These are phyloP conservation scores for Pelodytes ibericus DNA, from an alignment of 2,797 vertebrate genomes.

Conservation along the genomic window DNA sequence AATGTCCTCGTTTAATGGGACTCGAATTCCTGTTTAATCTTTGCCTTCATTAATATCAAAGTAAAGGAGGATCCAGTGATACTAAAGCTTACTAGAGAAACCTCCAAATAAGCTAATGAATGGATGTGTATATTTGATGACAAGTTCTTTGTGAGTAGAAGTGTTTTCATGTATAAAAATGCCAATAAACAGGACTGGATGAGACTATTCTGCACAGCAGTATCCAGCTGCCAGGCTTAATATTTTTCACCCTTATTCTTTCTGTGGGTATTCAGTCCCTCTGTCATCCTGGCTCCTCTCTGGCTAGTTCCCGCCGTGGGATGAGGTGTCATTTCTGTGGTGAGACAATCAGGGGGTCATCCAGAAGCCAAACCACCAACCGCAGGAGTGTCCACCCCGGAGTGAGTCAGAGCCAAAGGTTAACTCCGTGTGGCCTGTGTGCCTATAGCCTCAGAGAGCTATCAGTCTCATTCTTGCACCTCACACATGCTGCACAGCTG, in stretches of 20 bases:
- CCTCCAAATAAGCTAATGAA: background rate
- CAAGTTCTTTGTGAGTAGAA: conserved; percentile 15
- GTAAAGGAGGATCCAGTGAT: no score
- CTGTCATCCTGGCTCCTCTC: conserved; percentile 58
- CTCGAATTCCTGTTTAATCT: no score
- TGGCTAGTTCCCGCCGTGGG: conserved; percentile 58
- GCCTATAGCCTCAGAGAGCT: conserved; percentile 36
- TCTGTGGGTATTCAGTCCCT: conserved; percentile 54
- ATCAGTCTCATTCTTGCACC: conserved; percentile 42
- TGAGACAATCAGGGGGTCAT: conserved; percentile 60
- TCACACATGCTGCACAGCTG: conserved; percentile 56
- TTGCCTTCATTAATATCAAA: no score
- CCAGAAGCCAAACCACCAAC: conserved; percentile 60
- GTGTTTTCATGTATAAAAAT: no score
- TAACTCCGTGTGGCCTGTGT: conserved; percentile 49
- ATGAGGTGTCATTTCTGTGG: conserved; percentile 62
- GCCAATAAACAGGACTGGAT: conserved; percentile 17
- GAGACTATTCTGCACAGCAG: conserved; percentile 22
- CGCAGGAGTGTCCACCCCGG: conserved; percentile 57
- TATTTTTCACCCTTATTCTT: conserved; percentile 48
- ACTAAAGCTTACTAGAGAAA: background rate
- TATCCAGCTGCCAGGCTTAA: conserved; percentile 50
- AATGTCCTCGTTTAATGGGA: no score
- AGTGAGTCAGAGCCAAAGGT: conserved; percentile 60
- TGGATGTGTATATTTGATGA: conserved; percentile 7